Conservation (phyloP, 2,888 invertebrate species). For the Apotomis turbidana region DNA sequence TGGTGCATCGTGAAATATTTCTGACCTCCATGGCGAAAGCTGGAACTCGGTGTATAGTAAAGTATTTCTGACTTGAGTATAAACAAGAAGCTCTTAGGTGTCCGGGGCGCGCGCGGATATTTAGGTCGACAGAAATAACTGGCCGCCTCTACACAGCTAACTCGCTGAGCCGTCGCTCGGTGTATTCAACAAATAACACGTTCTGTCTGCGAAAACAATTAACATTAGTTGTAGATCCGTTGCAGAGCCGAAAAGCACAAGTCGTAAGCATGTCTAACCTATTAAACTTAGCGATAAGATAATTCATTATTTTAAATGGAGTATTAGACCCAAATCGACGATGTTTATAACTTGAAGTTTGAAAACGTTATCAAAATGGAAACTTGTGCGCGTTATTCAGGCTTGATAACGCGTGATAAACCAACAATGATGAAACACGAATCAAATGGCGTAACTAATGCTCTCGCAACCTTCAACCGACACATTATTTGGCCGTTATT, state of each 20-base stretch:
- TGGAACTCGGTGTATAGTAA: slow-evolving; percentile 45
- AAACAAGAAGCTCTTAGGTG: slow-evolving; percentile 51
- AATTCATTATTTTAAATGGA: slow-evolving; percentile 19
- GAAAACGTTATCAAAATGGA: slow-evolving; percentile 31
- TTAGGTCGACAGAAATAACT: slow-evolving; percentile 81
- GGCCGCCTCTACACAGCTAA: slow-evolving; percentile 60
- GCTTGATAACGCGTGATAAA: slow-evolving; percentile 37
- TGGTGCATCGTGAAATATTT: slow-evolving; percentile 46
- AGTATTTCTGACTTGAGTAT: slow-evolving; percentile 44
- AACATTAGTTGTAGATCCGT: slow-evolving; percentile 1
- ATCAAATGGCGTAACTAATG: slow-evolving; percentile 35
- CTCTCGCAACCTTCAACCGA: slow-evolving; percentile 30
- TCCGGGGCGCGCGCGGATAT: slow-evolving; percentile 66
- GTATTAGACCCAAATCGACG: slow-evolving; percentile 22
- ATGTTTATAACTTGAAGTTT: slow-evolving; percentile 38
- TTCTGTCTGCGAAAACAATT: slow-evolving; percentile 34
- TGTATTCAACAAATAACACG: slow-evolving; percentile 32
- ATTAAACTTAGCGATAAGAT: slow-evolving; percentile 38
- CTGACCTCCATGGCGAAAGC: slow-evolving; percentile 22
- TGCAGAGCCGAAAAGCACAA: slow-evolving; percentile 4
- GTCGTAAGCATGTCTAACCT: slow-evolving; percentile 29
- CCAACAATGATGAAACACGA: slow-evolving; percentile 38
- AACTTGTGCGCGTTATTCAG: slow-evolving; percentile 36
- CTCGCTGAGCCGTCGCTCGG: slow-evolving; percentile 41
- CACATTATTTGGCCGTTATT: slow-evolving; percentile 35